Evolutionary conservation across 2,797 vertebrate species (phyloP).

Genomic region (Notoglanidium macrostoma): DNA sequence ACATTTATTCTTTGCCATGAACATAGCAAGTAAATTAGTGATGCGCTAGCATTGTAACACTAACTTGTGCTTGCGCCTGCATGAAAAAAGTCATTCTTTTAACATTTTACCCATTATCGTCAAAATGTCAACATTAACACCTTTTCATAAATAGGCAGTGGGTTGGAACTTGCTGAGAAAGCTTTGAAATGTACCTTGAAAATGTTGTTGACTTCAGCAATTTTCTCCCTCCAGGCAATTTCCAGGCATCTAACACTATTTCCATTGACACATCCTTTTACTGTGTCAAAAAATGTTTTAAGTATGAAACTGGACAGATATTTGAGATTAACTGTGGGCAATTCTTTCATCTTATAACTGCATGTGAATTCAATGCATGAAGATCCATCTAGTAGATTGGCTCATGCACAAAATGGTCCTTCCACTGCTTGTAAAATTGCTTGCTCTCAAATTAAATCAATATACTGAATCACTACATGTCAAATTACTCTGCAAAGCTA

Average conservation of each 20-base stretch:
- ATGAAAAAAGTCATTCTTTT: background rate
- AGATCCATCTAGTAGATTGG: slow-evolving; percentile 39
- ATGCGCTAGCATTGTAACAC: background rate
- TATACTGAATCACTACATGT: slow-evolving; percentile 42
- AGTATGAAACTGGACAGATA: slow-evolving; percentile 5
- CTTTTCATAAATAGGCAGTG: background rate
- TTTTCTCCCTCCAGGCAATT: slow-evolving; percentile 19
- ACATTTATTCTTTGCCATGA: background rate
- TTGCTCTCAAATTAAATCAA: slow-evolving; percentile 46
- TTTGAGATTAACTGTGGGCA: slow-evolving; percentile 17
- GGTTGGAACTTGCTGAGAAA: background rate
- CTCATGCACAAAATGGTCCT: slow-evolving; percentile 24
- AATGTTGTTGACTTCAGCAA: slow-evolving; percentile 29
- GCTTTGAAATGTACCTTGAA: slow-evolving; percentile 4
- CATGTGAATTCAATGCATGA: slow-evolving; percentile 8
- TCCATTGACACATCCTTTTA: background rate
- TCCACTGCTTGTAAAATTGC: slow-evolving; percentile 27
- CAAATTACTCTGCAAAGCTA: slow-evolving; percentile 23
- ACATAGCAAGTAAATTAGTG: background rate
- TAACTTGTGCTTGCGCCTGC: background rate
- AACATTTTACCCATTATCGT: background rate
- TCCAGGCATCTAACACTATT: background rate
- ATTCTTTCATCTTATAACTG: slow-evolving; percentile 32
- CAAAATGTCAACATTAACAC: slow-evolving; percentile 10
- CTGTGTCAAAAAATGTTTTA: background rate